These are phyloP conservation scores for Choloepus didactylus DNA, from an alignment of 2,797 vertebrate genomes.

Conservation along the genomic window DNA sequence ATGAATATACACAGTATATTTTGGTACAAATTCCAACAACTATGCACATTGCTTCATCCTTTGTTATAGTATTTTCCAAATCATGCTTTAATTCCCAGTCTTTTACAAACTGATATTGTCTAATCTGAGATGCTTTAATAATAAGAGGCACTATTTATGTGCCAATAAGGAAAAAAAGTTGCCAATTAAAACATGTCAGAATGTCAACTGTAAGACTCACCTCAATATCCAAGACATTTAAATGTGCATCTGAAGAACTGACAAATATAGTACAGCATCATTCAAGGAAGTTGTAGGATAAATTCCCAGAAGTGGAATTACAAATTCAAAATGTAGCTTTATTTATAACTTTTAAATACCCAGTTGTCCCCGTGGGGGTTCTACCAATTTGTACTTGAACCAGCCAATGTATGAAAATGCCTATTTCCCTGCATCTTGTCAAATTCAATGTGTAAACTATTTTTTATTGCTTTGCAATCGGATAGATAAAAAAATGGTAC, in stretches of 20 bases:
- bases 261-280: not conserved
- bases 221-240: not conserved
- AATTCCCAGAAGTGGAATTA: not conserved
- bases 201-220: not conserved
- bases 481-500: not conserved
- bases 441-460: not conserved
- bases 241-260: not conserved
- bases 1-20: not conserved
- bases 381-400: not conserved
- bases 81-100: not conserved
- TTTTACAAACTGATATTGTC: not conserved
- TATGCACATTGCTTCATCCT: not conserved
- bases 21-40: not conserved
- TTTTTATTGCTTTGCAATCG: not conserved
- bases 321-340: not conserved
- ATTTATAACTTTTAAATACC: not conserved
- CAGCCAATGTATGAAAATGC: not conserved
- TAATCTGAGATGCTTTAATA: not conserved
- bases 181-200: not conserved
- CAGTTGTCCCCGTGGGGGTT: not conserved
- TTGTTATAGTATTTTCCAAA: not conserved
- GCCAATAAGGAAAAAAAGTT: not conserved
- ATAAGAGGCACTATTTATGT: not conserved
- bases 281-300: not conserved
- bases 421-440: fast-evolving